Percentiles rank a stretch among this genome's conserved stretches.
phyloP scores from a whole-genome alignment of 1,140 invertebrate species.

The Matsumurasca onukii region DNA sequence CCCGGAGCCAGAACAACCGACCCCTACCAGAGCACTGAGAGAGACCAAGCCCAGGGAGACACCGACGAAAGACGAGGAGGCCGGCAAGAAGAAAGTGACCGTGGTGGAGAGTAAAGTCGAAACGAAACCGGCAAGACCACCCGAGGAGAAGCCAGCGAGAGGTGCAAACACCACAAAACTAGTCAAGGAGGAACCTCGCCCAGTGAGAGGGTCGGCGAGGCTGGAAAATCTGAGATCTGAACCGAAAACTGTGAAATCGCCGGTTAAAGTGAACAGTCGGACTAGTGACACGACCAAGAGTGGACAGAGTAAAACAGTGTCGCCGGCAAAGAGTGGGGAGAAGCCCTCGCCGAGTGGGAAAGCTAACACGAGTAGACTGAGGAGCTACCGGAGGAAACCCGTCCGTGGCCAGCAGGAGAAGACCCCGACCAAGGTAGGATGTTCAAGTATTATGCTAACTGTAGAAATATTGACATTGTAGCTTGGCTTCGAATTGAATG shows the following conservation, averaged over 20 bases:
- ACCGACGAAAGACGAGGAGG: constrained; percentile 2
- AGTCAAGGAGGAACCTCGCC: constrained; percentile 8
- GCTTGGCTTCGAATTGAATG: too few species aligned
- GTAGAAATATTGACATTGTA: neutral
- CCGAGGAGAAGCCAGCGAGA: constrained; percentile 11
- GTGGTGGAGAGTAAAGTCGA: constrained; percentile 17
- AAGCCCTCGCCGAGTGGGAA: neutral
- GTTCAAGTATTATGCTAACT: neutral
- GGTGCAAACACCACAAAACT: constrained; percentile 9
- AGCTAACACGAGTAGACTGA: constrained; percentile 7
- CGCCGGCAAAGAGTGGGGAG: constrained; percentile 16
- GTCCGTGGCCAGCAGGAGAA: neutral
- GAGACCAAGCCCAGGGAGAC: neutral
- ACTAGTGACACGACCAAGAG: constrained; percentile 5
- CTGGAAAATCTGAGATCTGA: constrained; percentile 16
- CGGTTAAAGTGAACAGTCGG: constrained; percentile 16
- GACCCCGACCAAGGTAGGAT: constrained; percentile 21
- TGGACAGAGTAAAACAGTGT: neutral
- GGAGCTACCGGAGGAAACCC: constrained; percentile 5
- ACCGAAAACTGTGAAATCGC: neutral
- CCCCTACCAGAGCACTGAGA: constrained; percentile 9
- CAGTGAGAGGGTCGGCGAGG: neutral
- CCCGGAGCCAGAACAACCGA: neutral
- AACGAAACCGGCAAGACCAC: neutral
- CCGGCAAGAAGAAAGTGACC: neutral